Conservation (phyloP, 2,888 invertebrate species). For the Harmothoe impar region DNA sequence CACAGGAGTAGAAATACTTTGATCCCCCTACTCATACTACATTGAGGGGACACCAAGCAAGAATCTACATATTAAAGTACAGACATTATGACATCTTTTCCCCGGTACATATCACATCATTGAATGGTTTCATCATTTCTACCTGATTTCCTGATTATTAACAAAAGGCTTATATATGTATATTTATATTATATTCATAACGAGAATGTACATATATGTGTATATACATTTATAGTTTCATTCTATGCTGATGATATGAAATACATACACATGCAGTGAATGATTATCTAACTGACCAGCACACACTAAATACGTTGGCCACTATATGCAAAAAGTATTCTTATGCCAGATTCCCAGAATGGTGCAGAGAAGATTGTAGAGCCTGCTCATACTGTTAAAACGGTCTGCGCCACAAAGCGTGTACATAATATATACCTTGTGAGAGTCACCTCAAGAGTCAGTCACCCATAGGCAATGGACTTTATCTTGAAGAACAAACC, state of each 20-base stretch:
- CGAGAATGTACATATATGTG: conserved; percentile 43
- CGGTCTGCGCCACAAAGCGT: no score
- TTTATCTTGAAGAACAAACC: no score
- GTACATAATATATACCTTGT: no score
- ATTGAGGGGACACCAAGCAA: not conserved
- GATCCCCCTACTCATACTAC: not conserved
- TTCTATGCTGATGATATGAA: conserved; percentile 55
- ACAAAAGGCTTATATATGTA: conserved; percentile 48
- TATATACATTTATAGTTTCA: not conserved
- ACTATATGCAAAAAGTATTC: not conserved
- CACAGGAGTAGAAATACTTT: not conserved
- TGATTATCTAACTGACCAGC: conserved; percentile 44
- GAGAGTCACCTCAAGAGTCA: no score
- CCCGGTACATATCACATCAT: conserved; percentile 51
- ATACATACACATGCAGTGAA: conserved; percentile 57
- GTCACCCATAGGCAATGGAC: no score
- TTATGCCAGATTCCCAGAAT: not conserved
- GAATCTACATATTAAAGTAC: conserved; percentile 3
- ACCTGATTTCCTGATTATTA: conserved; percentile 57
- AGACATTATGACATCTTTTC: not conserved
- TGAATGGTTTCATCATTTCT: conserved; percentile 50
- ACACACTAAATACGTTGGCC: conserved; percentile 38
- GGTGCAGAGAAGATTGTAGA: conserved; percentile 2
- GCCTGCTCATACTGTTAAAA: no score
- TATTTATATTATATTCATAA: not conserved